These are phyloP conservation scores for Calonectris borealis DNA, from an alignment of 2,113 vertebrate species.

Conservation along the genomic window DNA sequence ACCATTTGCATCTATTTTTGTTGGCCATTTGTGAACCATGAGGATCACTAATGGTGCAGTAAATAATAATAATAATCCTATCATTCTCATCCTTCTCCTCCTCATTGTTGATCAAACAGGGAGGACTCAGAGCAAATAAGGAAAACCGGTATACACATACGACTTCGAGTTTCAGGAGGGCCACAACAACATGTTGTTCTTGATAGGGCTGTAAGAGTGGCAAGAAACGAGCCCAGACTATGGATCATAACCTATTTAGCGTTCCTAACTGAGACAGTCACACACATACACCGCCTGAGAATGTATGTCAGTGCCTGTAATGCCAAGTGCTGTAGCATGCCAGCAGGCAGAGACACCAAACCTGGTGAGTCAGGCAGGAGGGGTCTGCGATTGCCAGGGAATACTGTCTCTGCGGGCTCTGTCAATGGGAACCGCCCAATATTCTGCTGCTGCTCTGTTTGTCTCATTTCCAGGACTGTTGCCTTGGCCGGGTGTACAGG, in stretches of 20 bases:
- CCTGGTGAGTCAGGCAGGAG: not conserved
- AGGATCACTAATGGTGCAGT: not conserved
- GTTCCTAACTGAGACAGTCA: not conserved
- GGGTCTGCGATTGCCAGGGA: not conserved
- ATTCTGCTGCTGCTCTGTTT: not conserved
- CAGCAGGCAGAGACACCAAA: not conserved
- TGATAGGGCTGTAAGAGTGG: not conserved
- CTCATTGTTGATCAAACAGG: not conserved
- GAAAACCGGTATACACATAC: not conserved
- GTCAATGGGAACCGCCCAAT: rapidly evolving
- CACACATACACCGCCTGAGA: not conserved
- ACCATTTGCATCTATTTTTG: not conserved
- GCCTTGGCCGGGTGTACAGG: not conserved
- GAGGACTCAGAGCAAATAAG: not conserved
- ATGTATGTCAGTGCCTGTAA: not conserved
- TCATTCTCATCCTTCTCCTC: not conserved
- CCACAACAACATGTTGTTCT: not conserved
- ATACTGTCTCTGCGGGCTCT: not conserved
- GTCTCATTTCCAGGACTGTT: not conserved
- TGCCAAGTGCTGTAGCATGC: not conserved
- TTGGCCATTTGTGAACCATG: not conserved
- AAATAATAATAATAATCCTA: not conserved
- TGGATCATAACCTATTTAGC: not conserved
- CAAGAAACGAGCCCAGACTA: not conserved
- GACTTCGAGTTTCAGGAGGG: not conserved